These are phyloP conservation scores for Abrostola tripartita DNA, from an alignment of 2,888 invertebrate species.

Conservation along the genomic window DNA sequence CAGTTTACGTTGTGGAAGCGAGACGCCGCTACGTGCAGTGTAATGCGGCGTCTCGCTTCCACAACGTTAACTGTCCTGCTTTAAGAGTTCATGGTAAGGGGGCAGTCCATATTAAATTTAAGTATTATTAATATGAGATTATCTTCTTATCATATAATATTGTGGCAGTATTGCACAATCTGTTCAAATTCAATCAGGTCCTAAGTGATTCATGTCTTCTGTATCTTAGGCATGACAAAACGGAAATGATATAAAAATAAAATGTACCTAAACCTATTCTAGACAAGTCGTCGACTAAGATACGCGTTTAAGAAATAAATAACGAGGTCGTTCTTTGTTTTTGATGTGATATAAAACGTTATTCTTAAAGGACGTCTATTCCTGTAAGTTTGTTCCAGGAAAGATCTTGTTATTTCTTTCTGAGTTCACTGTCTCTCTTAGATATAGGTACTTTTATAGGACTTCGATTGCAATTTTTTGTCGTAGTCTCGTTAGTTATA, in stretches of 20 bases:
- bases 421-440: slow-evolving; percentile 8
- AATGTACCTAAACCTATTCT: slow-evolving; percentile 35
- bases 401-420: slow-evolving; percentile 18
- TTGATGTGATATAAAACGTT: slow-evolving; percentile 14
- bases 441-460: slow-evolving; percentile 17
- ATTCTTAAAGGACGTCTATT: slow-evolving; percentile 26
- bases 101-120: slow-evolving; percentile 30
- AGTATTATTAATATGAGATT: slow-evolving; percentile 31
- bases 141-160: slow-evolving; percentile 16
- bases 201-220: slow-evolving; percentile 19
- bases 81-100: too few relatives aligned
- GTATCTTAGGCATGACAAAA: not conserved
- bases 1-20: too few relatives aligned
- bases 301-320: slow-evolving; percentile 21
- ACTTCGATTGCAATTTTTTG: not conserved
- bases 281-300: slow-evolving; percentile 24
- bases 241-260: slow-evolving; percentile 29
- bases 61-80: too few relatives aligned
- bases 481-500: not conserved
- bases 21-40: too few relatives aligned
- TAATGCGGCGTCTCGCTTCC: too few relatives aligned
- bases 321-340: slow-evolving; percentile 9
- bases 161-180: slow-evolving; percentile 17
- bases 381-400: slow-evolving; percentile 30
- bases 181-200: slow-evolving; percentile 12